Evolutionary conservation across 2,113 vertebrate genomes (phyloP), one percentile per base, ranked within the genome.

Genomic region (Zootoca vivipara): DNA sequence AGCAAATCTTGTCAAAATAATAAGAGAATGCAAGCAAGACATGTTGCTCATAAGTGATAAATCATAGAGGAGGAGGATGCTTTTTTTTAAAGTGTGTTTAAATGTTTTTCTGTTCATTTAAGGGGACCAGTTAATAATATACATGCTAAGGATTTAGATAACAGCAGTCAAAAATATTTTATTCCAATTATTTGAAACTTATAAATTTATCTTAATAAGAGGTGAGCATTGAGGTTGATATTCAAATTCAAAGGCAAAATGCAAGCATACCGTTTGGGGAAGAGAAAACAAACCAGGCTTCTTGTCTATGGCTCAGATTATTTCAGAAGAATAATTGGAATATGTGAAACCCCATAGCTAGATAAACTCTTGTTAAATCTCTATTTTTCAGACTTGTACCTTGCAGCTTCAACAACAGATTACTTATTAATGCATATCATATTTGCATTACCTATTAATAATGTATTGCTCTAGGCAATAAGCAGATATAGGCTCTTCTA

Each of bases 1-100:
- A 95, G 74, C 79, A 90, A 52, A 69, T 74, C 77, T 91, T 95
- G 88, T 93, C 89, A 93, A 90, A 94, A 94, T 78, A 90, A 84
- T 89, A 93, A 93, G 88, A 5, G 20, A 82, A 79, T 69, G n/a
- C 67, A 90, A 78, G 75, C 56, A 89, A 93, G 85, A 78, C 74
- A 83, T 62, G 0, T 33, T 26, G 77, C 70, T 70, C 1, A 35
- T 83, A 24, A 89, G 70, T 91, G 86, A 82, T 89, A 91, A 86
- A 62, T 91, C 74, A 81, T 90, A 87, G 91, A 89, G 87, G 80
- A 89, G 89, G 20, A 40, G 5, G 74, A 5, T 9, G 35, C 10
- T 81, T 46, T 46, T 52, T 2, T 89, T 24, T 86, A 90, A 92
- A 90, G 69, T 9, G 8, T 62, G 2, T 75, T 58, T 46, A 52